phyloP scores from a whole-genome alignment of 2,797 vertebrate genomes.

The Onychomys leucogaster region DNA sequence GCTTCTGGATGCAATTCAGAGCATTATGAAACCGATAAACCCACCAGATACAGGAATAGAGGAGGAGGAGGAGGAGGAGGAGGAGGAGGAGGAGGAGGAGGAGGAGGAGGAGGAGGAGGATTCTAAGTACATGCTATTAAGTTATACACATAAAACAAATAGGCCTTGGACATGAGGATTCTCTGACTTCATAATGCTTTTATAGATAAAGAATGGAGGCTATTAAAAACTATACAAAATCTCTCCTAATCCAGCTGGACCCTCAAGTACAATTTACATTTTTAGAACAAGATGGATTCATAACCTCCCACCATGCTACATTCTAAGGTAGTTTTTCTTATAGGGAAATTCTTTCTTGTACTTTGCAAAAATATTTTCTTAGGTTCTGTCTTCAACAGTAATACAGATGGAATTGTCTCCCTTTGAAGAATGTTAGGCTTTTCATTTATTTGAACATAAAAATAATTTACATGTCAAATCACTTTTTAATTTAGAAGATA shows the following conservation, averaged over 20 bases:
- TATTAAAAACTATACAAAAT: background rate
- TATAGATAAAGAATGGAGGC: background rate
- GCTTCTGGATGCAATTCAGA: background rate
- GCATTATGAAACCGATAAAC: background rate
- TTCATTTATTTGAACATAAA: constrained; percentile 47
- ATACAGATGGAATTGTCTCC: background rate
- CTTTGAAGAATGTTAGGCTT: background rate
- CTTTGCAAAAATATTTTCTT: background rate
- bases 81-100: too few relatives aligned
- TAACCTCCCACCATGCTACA: background rate
- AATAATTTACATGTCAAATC: background rate
- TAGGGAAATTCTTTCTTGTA: background rate
- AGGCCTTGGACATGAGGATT: background rate
- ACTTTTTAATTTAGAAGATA: background rate
- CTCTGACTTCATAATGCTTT: background rate
- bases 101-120: too few relatives aligned
- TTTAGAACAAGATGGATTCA: background rate
- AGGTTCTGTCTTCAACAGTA: background rate
- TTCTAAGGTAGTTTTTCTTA: background rate
- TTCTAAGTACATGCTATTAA: background rate
- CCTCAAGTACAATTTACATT: background rate
- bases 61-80: too few relatives aligned
- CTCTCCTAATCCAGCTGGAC: background rate
- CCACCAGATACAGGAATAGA: background rate
- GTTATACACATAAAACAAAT: background rate